Conservation (phyloP, 2,888 invertebrate genomes). For the Trachelus iudaicus region DNA sequence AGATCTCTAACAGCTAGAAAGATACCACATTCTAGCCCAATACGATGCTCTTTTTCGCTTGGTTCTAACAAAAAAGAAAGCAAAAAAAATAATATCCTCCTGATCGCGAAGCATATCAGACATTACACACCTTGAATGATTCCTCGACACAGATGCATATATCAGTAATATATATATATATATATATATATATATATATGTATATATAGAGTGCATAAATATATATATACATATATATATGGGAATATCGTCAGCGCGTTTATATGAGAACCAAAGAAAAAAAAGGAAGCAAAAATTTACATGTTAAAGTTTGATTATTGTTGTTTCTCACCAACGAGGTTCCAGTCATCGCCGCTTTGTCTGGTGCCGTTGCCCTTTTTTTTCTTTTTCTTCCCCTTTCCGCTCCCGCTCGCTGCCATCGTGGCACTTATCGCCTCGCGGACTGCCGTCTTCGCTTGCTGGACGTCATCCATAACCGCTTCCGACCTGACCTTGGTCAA, state of each 20-base stretch:
- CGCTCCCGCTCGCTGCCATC: slow-evolving; percentile 34
- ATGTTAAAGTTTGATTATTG: slow-evolving; percentile 48
- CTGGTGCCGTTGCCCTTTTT: slow-evolving; percentile 59
- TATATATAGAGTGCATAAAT: not conserved
- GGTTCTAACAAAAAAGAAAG: slow-evolving; percentile 32
- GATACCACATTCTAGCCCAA: slow-evolving; percentile 36
- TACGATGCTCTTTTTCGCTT: slow-evolving; percentile 24
- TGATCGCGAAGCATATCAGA: not conserved
- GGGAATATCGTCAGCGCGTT: not conserved
- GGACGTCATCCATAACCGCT: slow-evolving; percentile 31
- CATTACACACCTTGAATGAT: slow-evolving; percentile 5
- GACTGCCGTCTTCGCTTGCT: slow-evolving; percentile 39
- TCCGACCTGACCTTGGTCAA: slow-evolving; percentile 55
- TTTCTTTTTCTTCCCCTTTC: slow-evolving; percentile 62
- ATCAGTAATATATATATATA: not conserved
- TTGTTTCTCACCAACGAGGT: slow-evolving; percentile 65
- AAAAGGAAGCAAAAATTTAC: slow-evolving; percentile 43
- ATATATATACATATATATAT: not conserved
- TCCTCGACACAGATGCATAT: not conserved
- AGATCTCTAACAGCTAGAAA: slow-evolving; percentile 34
- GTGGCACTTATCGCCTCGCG: slow-evolving; percentile 46
- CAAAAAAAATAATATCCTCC: not conserved
- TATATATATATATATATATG: not conserved
- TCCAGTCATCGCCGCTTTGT: slow-evolving; percentile 63
- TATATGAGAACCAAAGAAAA: slow-evolving; percentile 29